Percentiles rank a stretch among this genome's conserved stretches.
Conservation (phyloP, 2,888 invertebrate species). For the Megamerina dolium region DNA sequence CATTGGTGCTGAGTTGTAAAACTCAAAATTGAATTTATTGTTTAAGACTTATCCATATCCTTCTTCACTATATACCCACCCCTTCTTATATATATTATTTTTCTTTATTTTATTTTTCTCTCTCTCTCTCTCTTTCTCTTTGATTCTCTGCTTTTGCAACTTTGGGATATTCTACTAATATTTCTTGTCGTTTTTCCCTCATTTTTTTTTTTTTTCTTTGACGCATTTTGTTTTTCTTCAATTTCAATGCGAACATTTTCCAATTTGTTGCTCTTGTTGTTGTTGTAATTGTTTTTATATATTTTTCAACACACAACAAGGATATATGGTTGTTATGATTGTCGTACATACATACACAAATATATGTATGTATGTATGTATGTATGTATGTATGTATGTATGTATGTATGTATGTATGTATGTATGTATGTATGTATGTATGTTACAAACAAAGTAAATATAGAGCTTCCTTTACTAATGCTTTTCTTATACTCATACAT, state of each 20-base stretch:
- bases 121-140: neutral
- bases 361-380: no score
- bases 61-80: neutral
- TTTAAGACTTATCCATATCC: slow-evolving; percentile 21
- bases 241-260: neutral
- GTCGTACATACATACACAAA: no score
- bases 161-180: no score
- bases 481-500: neutral
- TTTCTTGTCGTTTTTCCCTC: neutral
- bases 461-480: neutral
- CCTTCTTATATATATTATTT: neutral
- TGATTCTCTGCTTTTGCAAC: neutral
- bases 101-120: neutral
- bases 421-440: no score
- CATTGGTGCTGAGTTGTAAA: slow-evolving; percentile 35
- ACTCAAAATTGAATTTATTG: slow-evolving; percentile 29
- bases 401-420: no score
- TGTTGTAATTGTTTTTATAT: no score
- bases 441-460: no score
- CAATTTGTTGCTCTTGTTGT: no score
- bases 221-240: no score
- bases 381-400: no score
- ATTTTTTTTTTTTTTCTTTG: neutral
- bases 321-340: no score
- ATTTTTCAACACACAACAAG: no score